Evolutionary conservation across 2,797 vertebrate genomes (phyloP).

Genomic region (Xenops minutus): DNA sequence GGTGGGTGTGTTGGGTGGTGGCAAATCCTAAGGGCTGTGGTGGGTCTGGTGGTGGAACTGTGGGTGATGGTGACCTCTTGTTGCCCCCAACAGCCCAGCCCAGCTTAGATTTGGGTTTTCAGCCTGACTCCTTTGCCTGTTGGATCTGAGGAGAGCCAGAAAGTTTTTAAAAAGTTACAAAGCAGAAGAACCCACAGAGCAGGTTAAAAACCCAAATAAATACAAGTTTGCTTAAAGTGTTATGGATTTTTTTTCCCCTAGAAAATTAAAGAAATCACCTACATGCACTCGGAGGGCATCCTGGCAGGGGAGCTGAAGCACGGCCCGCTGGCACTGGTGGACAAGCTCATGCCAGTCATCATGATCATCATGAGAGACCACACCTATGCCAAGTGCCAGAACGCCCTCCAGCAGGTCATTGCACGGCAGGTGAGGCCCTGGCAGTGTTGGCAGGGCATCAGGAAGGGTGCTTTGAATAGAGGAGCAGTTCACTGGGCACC

Average conservation of each 20-base stretch:
- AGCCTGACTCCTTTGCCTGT: fast-evolving
- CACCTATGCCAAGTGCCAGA: slow-evolving; percentile 95
- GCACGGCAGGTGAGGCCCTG: slow-evolving; percentile 85
- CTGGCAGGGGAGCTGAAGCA: slow-evolving; percentile 96
- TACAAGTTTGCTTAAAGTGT: neutral
- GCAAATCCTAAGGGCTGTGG: fast-evolving
- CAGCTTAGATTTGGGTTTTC: neutral
- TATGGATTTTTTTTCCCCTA: slow-evolving; percentile 29
- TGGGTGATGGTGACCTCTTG: neutral
- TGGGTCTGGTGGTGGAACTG: neutral
- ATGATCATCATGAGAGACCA: slow-evolving; percentile 99
- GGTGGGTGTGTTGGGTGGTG: neutral
- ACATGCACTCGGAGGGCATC: slow-evolving; percentile 99
- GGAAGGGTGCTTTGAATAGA: fast-evolving
- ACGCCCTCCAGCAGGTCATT: slow-evolving; percentile 94
- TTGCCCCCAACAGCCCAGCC: neutral
- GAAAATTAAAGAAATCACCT: slow-evolving; percentile 99
- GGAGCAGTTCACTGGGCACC: neutral
- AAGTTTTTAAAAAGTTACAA: neutral
- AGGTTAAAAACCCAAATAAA: neutral
- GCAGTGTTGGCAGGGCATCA: fast-evolving
- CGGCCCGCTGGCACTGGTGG: slow-evolving; percentile 92
- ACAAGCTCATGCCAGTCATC: slow-evolving; percentile 98
- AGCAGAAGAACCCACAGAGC: neutral
- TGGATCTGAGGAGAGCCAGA: neutral